Evolutionary conservation across 92 coral and sea anemone genomes (phyloP), one percentile per base, ranked within the genome.

Genomic region (Paragorgia papillata): DNA sequence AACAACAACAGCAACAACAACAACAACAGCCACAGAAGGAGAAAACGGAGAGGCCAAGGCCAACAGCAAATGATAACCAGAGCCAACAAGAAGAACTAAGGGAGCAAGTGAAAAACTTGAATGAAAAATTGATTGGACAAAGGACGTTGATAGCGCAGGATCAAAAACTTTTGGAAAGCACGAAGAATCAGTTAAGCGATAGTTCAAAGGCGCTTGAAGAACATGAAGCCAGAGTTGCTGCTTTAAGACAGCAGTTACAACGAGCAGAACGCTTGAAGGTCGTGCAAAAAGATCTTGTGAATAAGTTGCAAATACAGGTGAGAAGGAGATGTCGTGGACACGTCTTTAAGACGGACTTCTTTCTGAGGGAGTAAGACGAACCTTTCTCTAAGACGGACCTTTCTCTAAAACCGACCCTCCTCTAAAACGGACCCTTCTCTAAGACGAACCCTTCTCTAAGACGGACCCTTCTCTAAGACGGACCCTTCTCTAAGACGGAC

Each of bases 171-270:
- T 85, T 94, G 29, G 62, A 82, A 13, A 91, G 85, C 69, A 67
- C 88, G 57, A 78, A 83, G 28, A 69, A 40, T 0, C 79, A 87
- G 18, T 37, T 94, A 25, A 67, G 75, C 19, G 83, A 89, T 15
- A 88, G 88, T 58, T 88, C 81, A 39, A 43, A 20, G 9, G 77
- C 88, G 13, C 83, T 94, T 39, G 92, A 79, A 51, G 85, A 57
- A 18, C 95, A 91, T 48, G 95, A 91, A 34, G 82, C 66, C 13
- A 88, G 79, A 62, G 90, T 94, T 39, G 59, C 75, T 30, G 83
- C 78, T 60, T 79, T 94, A 40, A 85, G 82, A 55, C 90, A 84
- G 59, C 92, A 94, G 77, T 57, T 94, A 14, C 90, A 88, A 77
- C 84, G 87, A 1, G 90, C 93, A 43, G 91, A 84, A 77, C 81